Evolutionary conservation across 2,888 invertebrate species (phyloP).

Genomic region (Amorpha juglandis): DNA sequence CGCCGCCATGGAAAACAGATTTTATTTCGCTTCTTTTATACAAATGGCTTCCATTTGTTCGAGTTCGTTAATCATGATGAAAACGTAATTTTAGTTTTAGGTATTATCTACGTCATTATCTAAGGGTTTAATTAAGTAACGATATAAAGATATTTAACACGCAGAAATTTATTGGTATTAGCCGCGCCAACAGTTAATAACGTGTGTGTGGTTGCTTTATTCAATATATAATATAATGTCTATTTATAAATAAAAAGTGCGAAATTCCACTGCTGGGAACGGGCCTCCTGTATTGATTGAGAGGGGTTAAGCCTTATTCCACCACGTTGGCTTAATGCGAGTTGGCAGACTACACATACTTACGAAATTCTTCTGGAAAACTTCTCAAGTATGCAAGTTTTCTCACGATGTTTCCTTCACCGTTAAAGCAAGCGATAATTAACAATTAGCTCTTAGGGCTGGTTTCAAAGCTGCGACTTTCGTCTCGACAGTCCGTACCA

Average conservation of each 20-base stretch:
- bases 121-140: constrained; percentile 21
- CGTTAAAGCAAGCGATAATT: too few species aligned
- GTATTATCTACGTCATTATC: constrained; percentile 1
- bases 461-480: too few species aligned
- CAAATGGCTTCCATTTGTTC: constrained; percentile 25
- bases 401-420: too few species aligned
- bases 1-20: constrained; percentile 20
- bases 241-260: neutral
- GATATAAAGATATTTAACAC: neutral
- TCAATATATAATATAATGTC: neutral
- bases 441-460: too few species aligned
- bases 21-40: constrained; percentile 26
- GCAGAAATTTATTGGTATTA: neutral
- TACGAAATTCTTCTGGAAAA: too few species aligned
- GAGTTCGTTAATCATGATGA: constrained; percentile 12
- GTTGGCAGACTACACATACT: too few species aligned
- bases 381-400: too few species aligned
- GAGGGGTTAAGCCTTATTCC: too few species aligned
- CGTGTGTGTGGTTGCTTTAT: neutral
- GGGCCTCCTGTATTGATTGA: too few species aligned
- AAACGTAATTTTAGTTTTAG: constrained; percentile 8
- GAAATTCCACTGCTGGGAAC: too few species aligned
- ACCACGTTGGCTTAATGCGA: too few species aligned
- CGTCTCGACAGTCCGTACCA: too few species aligned
- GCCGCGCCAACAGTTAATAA: neutral